phyloP scores from a whole-genome alignment of 2,797 vertebrate genomes.

The Parotocinclus haroldoi region DNA sequence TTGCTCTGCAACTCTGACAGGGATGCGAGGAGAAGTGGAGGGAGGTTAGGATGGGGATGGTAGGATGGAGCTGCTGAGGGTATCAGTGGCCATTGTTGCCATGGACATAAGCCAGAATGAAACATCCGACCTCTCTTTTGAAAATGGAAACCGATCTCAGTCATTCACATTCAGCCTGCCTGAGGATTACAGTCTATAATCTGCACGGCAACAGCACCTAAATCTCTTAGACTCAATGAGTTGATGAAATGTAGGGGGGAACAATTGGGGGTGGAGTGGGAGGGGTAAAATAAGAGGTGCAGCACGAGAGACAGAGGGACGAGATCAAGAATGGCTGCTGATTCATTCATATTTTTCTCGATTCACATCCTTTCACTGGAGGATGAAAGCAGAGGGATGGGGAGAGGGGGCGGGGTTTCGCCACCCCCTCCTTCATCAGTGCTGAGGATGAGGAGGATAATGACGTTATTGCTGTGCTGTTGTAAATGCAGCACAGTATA shows the following conservation, averaged over 20 bases:
- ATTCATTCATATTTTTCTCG: slow-evolving; percentile 65
- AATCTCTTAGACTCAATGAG: slow-evolving; percentile 29
- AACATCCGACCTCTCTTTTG: slow-evolving; percentile 58
- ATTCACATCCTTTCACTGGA: slow-evolving; percentile 49
- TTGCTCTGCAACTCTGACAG: slow-evolving; percentile 18
- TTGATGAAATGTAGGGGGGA: background rate
- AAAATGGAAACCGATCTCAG: slow-evolving; percentile 43
- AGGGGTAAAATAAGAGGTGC: slow-evolving; percentile 12
- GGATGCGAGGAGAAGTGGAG: background rate
- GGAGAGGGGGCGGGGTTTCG: slow-evolving; percentile 2
- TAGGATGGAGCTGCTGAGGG: slow-evolving; percentile 38
- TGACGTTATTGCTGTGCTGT: slow-evolving; percentile 43
- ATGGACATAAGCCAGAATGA: slow-evolving; percentile 57
- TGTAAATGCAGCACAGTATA: slow-evolving; percentile 35
- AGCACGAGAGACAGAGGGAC: slow-evolving; percentile 25
- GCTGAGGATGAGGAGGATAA: slow-evolving; percentile 33
- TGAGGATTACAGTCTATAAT: slow-evolving; percentile 75
- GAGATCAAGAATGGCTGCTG: slow-evolving; percentile 62
- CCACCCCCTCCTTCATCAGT: slow-evolving; percentile 26
- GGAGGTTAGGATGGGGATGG: slow-evolving; percentile 21
- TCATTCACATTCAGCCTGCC: slow-evolving; percentile 60
- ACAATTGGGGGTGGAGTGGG: slow-evolving; percentile 5
- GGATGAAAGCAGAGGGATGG: background rate
- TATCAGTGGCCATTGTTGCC: slow-evolving; percentile 57
- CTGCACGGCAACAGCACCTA: slow-evolving; percentile 72